Conservation (phyloP, 2,113 vertebrate genomes). For the Mormyrus lacerda region DNA sequence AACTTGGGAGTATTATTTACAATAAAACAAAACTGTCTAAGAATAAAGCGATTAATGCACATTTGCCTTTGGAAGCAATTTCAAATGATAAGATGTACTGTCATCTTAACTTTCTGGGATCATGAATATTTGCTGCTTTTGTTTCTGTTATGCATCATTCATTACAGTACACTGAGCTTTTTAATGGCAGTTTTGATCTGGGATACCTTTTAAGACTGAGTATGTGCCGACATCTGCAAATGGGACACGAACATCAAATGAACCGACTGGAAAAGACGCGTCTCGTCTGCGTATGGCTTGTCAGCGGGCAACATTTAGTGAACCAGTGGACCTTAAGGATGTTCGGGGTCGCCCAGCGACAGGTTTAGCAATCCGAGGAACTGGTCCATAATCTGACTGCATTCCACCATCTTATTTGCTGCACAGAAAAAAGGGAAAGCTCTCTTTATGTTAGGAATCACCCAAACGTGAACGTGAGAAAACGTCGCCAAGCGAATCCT, state of each 20-base stretch:
- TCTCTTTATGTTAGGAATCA: conserved; percentile 52
- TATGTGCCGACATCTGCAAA: conserved; percentile 24
- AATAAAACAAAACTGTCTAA: neutral
- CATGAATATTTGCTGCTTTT: neutral
- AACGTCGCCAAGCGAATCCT: conserved; percentile 53
- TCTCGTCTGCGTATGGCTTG: conserved; percentile 26
- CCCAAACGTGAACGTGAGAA: conserved; percentile 67
- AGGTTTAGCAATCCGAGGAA: conserved; percentile 38
- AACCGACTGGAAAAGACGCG: conserved; percentile 35
- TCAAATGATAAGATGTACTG: too few species aligned
- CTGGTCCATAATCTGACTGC: conserved; percentile 38
- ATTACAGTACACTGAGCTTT: neutral
- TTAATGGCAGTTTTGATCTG: conserved; percentile 1
- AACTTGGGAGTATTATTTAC: neutral
- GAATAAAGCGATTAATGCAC: neutral
- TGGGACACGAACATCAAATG: conserved; percentile 46
- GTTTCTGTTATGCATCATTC: neutral
- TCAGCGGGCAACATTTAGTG: conserved; percentile 34
- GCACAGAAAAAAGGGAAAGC: conserved; percentile 38
- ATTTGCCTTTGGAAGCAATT: neutral
- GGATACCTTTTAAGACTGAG: neutral
- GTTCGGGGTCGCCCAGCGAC: conserved; percentile 40
- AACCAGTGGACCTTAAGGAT: conserved; percentile 33
- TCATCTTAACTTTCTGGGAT: neutral
- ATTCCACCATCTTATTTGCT: conserved; percentile 53